These are phyloP conservation scores for Esox lucius DNA, from an alignment of 2,797 vertebrate genomes.

Conservation along the genomic window DNA sequence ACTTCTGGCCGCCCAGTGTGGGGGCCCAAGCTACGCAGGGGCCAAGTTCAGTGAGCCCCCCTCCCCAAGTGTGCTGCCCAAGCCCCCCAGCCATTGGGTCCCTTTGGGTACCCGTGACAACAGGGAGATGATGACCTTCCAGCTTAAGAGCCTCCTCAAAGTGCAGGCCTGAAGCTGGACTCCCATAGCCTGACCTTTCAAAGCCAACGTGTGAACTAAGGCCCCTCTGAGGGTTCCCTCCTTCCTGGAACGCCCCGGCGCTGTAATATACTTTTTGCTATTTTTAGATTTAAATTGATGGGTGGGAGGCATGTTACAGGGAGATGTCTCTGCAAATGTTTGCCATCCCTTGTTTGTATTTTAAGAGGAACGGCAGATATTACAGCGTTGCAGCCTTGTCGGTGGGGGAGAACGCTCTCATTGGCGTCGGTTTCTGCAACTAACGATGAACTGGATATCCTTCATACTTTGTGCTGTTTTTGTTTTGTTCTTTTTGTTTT, in stretches of 20 bases:
- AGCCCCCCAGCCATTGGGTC: conserved; percentile 97
- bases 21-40: conserved; percentile 91
- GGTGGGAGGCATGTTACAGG: conserved; percentile 43
- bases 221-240: conserved; percentile 43
- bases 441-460: conserved; percentile 69
- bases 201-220: conserved; percentile 57
- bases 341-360: conserved; percentile 30
- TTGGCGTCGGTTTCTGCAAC: conserved; percentile 60
- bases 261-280: conserved; percentile 62
- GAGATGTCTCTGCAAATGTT: conserved; percentile 38
- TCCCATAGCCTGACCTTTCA: conserved; percentile 27
- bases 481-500: conserved; percentile 71
- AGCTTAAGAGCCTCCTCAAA: conserved; percentile 96
- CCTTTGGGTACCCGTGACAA: conserved; percentile 86
- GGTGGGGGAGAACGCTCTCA: conserved; percentile 49
- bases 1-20: conserved; percentile 82
- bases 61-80: conserved; percentile 93
- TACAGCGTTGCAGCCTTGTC: conserved; percentile 69
- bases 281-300: conserved; percentile 55
- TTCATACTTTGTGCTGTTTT: conserved; percentile 53
- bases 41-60: conserved; percentile 97
- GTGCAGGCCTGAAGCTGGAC: conserved; percentile 85
- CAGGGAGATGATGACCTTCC: conserved; percentile 94
- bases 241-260: conserved; percentile 64
- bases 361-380: conserved; percentile 35